phyloP scores from a whole-genome alignment of 2,888 invertebrate species.

The Heliconius ismenius region DNA sequence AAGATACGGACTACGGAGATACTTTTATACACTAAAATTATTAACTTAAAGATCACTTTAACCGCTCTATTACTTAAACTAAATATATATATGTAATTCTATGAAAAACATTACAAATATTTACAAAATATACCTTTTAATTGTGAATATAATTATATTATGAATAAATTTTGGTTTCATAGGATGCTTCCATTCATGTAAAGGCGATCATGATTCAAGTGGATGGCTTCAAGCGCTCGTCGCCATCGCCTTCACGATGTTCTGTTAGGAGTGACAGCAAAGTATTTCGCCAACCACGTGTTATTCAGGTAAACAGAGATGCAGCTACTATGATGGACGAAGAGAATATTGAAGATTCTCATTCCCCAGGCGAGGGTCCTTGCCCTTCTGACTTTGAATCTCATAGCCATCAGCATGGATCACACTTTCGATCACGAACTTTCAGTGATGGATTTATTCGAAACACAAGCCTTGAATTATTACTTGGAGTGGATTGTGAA shows the following conservation, averaged over 20 bases:
- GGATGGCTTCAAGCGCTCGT: constrained; percentile 73
- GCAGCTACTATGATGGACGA: constrained; percentile 78
- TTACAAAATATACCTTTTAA: constrained; percentile 26
- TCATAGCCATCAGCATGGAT: constrained; percentile 58
- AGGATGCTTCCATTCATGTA: constrained; percentile 37
- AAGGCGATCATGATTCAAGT: constrained; percentile 69
- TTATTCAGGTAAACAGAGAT: constrained; percentile 78
- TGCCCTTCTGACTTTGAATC: constrained; percentile 62
- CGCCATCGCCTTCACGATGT: constrained; percentile 75
- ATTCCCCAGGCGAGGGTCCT: constrained; percentile 45
- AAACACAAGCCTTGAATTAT: constrained; percentile 76
- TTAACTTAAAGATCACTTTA: no score
- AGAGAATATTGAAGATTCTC: constrained; percentile 51
- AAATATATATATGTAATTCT: no score
- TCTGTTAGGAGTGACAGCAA: constrained; percentile 75
- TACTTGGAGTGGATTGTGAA: constrained; percentile 79
- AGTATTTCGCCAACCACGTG: constrained; percentile 73
- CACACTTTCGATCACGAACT: constrained; percentile 75
- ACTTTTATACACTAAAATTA: no score
- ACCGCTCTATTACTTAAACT: no score
- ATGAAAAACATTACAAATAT: neutral
- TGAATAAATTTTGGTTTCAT: constrained; percentile 18
- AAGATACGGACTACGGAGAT: no score
- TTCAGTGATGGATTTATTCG: constrained; percentile 79
- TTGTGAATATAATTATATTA: neutral